Evolutionary conservation across 2,888 invertebrate species (phyloP).

Genomic region (Ennomos quercinarius): DNA sequence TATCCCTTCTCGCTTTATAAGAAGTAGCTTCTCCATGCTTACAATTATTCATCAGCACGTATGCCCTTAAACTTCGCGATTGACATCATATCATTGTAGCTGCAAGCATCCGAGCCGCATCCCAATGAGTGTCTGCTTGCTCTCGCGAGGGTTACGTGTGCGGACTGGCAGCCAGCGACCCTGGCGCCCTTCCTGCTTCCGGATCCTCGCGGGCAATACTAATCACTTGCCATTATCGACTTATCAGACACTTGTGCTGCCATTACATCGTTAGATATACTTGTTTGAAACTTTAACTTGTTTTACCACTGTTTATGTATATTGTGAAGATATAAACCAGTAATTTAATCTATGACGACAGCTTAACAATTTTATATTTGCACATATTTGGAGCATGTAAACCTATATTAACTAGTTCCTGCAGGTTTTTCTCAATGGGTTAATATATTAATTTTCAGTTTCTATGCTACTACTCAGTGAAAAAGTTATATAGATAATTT

Average conservation of each 20-base stretch:
- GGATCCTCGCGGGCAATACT: conserved; percentile 69
- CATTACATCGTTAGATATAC: neutral
- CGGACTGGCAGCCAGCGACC: conserved; percentile 61
- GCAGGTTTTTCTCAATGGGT: too few species aligned
- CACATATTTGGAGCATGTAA: too few species aligned
- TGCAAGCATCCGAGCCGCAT: conserved; percentile 54
- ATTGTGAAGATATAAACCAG: too few species aligned
- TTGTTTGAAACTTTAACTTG: neutral
- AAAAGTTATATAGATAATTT: conserved; percentile 4
- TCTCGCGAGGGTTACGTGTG: conserved; percentile 47
- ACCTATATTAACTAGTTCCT: too few species aligned
- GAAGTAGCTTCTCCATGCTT: neutral
- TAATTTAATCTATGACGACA: too few species aligned
- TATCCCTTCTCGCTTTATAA: too few species aligned
- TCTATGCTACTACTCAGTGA: neutral
- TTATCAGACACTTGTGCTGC: conserved; percentile 33
- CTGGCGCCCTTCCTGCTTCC: conserved; percentile 77
- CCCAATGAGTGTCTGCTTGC: conserved; percentile 57
- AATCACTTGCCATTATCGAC: conserved; percentile 58
- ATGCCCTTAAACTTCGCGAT: conserved; percentile 46
- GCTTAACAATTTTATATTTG: too few species aligned
- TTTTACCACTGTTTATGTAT: conserved; percentile 5
- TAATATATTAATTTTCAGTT: too few species aligned
- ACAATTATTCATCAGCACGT: conserved; percentile 11
- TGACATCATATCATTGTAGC: conserved; percentile 54